Conservation (phyloP, 2,113 vertebrate species). For the Barbus barbus region DNA sequence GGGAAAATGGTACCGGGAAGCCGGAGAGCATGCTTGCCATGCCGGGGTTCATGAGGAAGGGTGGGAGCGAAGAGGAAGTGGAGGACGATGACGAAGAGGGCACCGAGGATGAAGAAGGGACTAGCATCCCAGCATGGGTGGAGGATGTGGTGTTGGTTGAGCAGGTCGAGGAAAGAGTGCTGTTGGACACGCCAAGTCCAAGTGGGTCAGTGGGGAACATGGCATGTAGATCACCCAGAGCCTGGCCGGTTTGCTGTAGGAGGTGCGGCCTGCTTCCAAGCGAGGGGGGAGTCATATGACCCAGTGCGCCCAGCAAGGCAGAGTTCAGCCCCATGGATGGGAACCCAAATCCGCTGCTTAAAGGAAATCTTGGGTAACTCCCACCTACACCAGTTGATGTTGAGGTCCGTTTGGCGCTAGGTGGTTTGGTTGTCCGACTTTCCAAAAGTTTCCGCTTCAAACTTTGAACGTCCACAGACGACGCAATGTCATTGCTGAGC, state of each 20-base stretch:
- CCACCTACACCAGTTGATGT: slow-evolving; percentile 66
- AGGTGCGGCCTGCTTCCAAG: slow-evolving; percentile 86
- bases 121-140: slow-evolving; percentile 79
- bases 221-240: slow-evolving; percentile 87
- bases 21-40: slow-evolving; percentile 86
- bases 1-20: slow-evolving; percentile 88
- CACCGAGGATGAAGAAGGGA: slow-evolving; percentile 79
- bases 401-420: slow-evolving; percentile 78
- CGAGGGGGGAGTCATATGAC: slow-evolving; percentile 87
- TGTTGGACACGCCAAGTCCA: slow-evolving; percentile 66
- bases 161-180: slow-evolving; percentile 83
- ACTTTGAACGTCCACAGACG: slow-evolving; percentile 76
- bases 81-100: slow-evolving; percentile 83
- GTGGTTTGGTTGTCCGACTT: slow-evolving; percentile 65
- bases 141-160: slow-evolving; percentile 83
- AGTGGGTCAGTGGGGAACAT: slow-evolving; percentile 88
- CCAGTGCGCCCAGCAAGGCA: slow-evolving; percentile 83
- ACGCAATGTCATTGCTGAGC: slow-evolving; percentile 72
- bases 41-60: slow-evolving; percentile 91
- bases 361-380: slow-evolving; percentile 80
- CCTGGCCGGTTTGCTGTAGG: slow-evolving; percentile 87
- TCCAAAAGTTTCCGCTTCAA: slow-evolving; percentile 54
- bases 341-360: slow-evolving; percentile 83
- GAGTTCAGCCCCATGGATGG: slow-evolving; percentile 89
- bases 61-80: slow-evolving; percentile 83